Evolutionary conservation across 2,113 vertebrate genomes (phyloP), one percentile per base, ranked within the genome.

Genomic region (Crotalus horridus): DNA sequence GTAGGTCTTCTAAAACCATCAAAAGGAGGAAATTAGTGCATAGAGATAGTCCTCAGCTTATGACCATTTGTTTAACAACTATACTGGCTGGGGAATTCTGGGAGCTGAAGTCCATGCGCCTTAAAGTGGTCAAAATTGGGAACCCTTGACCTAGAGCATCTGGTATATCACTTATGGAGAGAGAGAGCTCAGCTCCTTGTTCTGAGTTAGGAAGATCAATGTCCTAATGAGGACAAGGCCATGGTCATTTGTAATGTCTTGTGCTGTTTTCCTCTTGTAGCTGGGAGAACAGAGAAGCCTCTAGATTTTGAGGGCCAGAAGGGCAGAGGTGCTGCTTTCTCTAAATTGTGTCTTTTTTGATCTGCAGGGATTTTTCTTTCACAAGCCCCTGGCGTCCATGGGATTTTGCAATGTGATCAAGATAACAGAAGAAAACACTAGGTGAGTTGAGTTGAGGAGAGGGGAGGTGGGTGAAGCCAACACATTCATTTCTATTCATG

Each of bases 371-470:
- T 94, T 56, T 2, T 96, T 97, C 93, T 97, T 97, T 61, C 95
- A 97, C 6, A 91, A 95, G 93, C 94, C 94, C 6, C 87, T 97
- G 21, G 87, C 87, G 0, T 54, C 97, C 0, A 94, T 98, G 0
- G 97, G 97, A 26, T 97, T 97, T 95, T 93, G 91, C 2, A 91
- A 96, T 0, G 93, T 90, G 59, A 93, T 96, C 90, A 94, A 85
- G 6, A 94, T 98, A 93, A 98, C 96, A 0, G 98, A 98, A 94
- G 85, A 95, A 11, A 95, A 97, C 61, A 98, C 97, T 0, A 96
- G 98, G 98, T 98, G 96, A 94, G 39, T 12, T 98, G 96, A 94
- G 39, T 12, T 1, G 5, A 20, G 46, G 24, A 54, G 29, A 46
- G 0, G 92, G 54, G 24, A 21, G 21, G 59, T 48, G 20, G 7